Evolutionary conservation across 2,113 vertebrate species (phyloP), one percentile per base, ranked within the genome.

Genomic region (Galemys pyrenaicus): DNA sequence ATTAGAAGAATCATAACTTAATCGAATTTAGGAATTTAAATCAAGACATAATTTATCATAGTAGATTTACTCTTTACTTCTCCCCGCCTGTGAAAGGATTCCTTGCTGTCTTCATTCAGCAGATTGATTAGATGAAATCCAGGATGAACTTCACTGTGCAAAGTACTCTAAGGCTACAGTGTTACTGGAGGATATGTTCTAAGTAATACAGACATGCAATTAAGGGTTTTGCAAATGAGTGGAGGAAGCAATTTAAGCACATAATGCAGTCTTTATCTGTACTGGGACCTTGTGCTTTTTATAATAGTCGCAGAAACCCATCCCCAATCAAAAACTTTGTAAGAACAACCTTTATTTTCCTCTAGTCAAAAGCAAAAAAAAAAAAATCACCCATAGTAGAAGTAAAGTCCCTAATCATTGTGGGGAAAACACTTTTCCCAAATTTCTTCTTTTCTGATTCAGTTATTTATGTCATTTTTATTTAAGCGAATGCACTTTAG

Each of bases 11-110:
- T 94, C 41, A 64, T 9, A 84, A 67, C 44, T 78, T 90, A 32
- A 44, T 35, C 77, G 75, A 30, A 39, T 73, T 89, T 60, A 60
- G 56, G 22, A 79, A 79, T 94, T 94, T 67, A 81, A 83, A 44
- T 58, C 20, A 54, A 56, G 51, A 78, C 3, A 30, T 54, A 9
- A 92, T 78, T 75, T 41, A 73, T 39, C 62, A 92, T 30, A 49
- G 11, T 19, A 8, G 32, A 92, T 70, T 62, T 17, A 22, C 22
- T 78, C 32, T 2, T 56, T 6, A 22, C 54, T 22, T 56, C 54
- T 56, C 11, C 54, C 20, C 54, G 20, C 22, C 41, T 22, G 1
- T 5, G 20, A 71, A 64, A 49, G 24, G 32, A 91, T 82, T 65
- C 26, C 22, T n/a, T 82, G 3, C 30, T 44, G 0, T 28, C 35